Percentiles rank a stretch among this genome's conserved stretches.
phyloP scores from a whole-genome alignment of 2,888 invertebrate genomes.

The Drosophila incognita region DNA sequence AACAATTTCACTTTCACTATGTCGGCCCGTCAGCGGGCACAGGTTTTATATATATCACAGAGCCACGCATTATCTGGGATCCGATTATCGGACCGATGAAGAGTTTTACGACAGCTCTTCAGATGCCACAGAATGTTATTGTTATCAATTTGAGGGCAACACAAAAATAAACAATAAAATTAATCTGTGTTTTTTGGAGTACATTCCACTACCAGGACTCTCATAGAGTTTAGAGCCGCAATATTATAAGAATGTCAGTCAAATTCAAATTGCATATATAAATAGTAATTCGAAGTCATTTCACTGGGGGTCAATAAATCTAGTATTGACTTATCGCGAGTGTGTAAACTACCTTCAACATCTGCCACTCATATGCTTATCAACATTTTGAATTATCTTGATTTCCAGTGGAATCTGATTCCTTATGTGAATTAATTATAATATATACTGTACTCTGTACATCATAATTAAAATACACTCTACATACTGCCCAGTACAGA shows the following conservation, averaged over 20 bases:
- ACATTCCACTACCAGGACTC: neutral
- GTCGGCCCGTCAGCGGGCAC: conserved; percentile 2
- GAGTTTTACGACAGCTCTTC: conserved; percentile 67
- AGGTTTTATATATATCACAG: conserved; percentile 35
- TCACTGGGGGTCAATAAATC: conserved; percentile 4
- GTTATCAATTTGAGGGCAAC: conserved; percentile 36
- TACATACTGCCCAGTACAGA: neutral
- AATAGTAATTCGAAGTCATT: conserved; percentile 11
- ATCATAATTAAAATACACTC: neutral
- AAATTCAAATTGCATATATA: neutral
- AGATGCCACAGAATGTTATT: conserved; percentile 29
- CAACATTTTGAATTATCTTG: conserved; percentile 23
- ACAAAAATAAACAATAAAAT: conserved; percentile 27
- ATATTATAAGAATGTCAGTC: conserved; percentile 50
- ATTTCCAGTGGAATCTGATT: neutral
- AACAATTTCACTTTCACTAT: conserved; percentile 66
- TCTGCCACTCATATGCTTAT: conserved; percentile 26
- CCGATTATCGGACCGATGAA: conserved; percentile 36
- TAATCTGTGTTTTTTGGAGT: conserved; percentile 22
- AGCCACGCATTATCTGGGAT: conserved; percentile 37
- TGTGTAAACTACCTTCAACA: conserved; percentile 5
- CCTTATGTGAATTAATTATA: neutral
- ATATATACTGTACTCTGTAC: neutral
- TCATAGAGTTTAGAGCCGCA: conserved; percentile 3
- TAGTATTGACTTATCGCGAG: conserved; percentile 12